phyloP scores from a whole-genome alignment of 1,140 invertebrate genomes.

The Drosophila fuyamai region DNA sequence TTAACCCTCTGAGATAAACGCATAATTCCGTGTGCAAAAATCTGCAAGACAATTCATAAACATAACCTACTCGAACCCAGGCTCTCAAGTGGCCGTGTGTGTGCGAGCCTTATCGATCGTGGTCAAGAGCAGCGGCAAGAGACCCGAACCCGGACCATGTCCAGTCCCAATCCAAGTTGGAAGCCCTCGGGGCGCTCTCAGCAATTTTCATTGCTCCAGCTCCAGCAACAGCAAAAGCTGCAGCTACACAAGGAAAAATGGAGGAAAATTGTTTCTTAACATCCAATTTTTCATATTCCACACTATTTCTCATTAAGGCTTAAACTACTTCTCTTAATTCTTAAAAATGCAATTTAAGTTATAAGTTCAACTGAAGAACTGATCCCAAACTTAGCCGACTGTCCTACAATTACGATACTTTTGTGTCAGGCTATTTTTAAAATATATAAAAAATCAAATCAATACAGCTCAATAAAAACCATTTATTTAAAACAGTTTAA shows the following conservation, averaged over 20 bases:
- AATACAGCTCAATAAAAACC: too few relatives aligned
- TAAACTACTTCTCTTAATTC: too few relatives aligned
- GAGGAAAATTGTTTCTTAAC: too few relatives aligned
- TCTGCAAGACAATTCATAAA: slow-evolving; percentile 74
- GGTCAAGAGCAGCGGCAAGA: slow-evolving; percentile 69
- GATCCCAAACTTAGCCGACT: too few relatives aligned
- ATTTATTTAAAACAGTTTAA: too few relatives aligned
- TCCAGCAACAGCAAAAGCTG: slow-evolving; percentile 23
- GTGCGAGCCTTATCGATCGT: slow-evolving; percentile 74
- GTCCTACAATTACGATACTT: too few relatives aligned
- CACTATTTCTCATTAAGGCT: too few relatives aligned
- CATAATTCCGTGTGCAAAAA: slow-evolving; percentile 70
- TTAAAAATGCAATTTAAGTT: too few relatives aligned
- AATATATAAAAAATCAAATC: too few relatives aligned
- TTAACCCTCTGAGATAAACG: slow-evolving; percentile 77
- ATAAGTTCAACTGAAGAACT: too few relatives aligned
- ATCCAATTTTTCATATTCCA: too few relatives aligned
- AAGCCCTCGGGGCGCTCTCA: slow-evolving; percentile 82
- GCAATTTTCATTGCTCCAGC: slow-evolving; percentile 75
- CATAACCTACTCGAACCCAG: slow-evolving; percentile 48
- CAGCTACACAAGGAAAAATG: slow-evolving; percentile 6
- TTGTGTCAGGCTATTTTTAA: too few relatives aligned
- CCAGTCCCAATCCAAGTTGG: slow-evolving; percentile 64
- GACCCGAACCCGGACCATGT: slow-evolving; percentile 60
- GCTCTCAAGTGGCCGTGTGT: slow-evolving; percentile 12